Conservation (phyloP, 1,140 invertebrate species). For the Teleopsis dalmanni region DNA sequence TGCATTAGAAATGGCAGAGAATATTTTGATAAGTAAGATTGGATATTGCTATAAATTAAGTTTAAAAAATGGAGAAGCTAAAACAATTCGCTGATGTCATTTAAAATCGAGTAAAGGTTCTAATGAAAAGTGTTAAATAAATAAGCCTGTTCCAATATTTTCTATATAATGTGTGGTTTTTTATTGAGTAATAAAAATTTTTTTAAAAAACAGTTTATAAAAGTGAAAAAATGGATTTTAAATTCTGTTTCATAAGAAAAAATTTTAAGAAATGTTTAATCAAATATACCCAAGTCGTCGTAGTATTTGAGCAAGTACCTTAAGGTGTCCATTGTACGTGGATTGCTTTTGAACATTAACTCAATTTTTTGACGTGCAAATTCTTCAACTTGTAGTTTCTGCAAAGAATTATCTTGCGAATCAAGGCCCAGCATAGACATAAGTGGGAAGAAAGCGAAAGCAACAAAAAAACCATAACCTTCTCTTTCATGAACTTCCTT, state of each 20-base stretch:
- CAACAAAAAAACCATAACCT: constrained; percentile 36
- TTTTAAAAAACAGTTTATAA: too few species aligned
- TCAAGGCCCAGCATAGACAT: constrained; percentile 38
- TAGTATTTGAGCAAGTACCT: constrained; percentile 29
- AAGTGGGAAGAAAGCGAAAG: constrained; percentile 35
- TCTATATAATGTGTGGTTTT: too few species aligned
- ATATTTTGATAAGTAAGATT: too few species aligned
- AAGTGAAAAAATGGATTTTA: too few species aligned
- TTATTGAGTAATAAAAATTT: too few species aligned
- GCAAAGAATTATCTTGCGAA: constrained; percentile 35
- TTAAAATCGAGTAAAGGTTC: too few species aligned
- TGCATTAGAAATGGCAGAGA: too few species aligned
- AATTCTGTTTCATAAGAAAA: not conserved
- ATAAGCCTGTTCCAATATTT: too few species aligned
- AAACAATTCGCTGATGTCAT: too few species aligned
- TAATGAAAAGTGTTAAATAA: too few species aligned
- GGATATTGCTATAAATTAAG: too few species aligned
- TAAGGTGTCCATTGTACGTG: constrained; percentile 29
- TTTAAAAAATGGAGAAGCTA: too few species aligned
- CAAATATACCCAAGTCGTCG: constrained; percentile 33
- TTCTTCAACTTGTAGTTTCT: constrained; percentile 34
- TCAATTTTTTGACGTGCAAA: constrained; percentile 35
- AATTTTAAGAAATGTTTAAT: constrained; percentile 4
- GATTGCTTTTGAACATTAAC: constrained; percentile 34
- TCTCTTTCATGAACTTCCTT: constrained; percentile 30